These are phyloP conservation scores for Oncopeltus fasciatus DNA, from an alignment of 1,140 invertebrate species.

Conservation along the genomic window DNA sequence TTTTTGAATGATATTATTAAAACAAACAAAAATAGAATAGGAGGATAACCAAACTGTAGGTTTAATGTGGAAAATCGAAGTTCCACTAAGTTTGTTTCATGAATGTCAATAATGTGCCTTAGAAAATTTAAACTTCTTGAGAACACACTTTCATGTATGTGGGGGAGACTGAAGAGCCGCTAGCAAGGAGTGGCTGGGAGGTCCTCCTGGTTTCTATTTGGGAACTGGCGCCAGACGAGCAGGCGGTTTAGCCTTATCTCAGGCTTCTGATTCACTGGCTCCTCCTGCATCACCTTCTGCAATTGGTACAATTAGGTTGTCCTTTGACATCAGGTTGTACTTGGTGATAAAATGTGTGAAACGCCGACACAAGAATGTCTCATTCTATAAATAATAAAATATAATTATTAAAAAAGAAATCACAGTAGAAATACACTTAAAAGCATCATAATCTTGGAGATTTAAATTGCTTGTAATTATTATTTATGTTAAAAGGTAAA, in stretches of 20 bases:
- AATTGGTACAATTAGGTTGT: constrained; percentile 97
- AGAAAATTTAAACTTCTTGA: no score
- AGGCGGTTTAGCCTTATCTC: constrained; percentile 20
- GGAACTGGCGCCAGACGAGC: background rate
- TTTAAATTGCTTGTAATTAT: background rate
- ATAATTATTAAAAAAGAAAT: background rate
- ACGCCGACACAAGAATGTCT: constrained; percentile 86
- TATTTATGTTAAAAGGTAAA: background rate
- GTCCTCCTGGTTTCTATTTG: background rate
- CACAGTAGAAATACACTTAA: background rate
- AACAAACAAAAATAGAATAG: no score
- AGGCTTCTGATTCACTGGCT: constrained; percentile 57
- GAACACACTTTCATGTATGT: no score
- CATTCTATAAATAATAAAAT: constrained; percentile 40
- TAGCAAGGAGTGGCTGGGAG: no score
- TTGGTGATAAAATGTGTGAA: constrained; percentile 98
- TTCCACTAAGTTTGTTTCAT: no score
- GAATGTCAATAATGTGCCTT: no score
- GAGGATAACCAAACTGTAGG: no score
- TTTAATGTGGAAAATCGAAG: no score
- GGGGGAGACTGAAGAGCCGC: no score
- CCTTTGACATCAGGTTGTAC: constrained; percentile 95
- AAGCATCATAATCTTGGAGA: background rate
- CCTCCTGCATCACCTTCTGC: constrained; percentile 52
- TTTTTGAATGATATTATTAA: no score